These are phyloP conservation scores for Bombus soroeensis DNA, from an alignment of 1,140 invertebrate species.

Conservation along the genomic window DNA sequence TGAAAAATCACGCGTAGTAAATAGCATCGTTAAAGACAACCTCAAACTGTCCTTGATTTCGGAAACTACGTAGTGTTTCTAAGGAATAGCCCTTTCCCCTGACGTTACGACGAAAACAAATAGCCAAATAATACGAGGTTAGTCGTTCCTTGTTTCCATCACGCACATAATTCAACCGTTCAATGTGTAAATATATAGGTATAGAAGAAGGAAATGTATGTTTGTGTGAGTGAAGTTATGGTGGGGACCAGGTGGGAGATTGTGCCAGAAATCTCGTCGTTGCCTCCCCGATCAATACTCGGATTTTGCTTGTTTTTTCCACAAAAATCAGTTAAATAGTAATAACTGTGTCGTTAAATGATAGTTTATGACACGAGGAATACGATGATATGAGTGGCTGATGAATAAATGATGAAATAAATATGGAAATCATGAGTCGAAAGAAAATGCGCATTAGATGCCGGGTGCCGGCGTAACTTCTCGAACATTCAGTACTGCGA, in stretches of 20 bases:
- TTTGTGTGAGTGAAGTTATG: conserved; percentile 51
- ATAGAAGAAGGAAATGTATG: background rate
- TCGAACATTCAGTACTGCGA: conserved; percentile 75
- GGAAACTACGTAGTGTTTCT: background rate
- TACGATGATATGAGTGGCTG: background rate
- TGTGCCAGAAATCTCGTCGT: conserved; percentile 78
- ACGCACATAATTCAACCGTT: background rate
- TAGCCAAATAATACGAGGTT: background rate
- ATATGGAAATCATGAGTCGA: background rate
- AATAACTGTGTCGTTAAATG: fast-evolving
- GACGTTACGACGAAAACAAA: conserved; percentile 36
- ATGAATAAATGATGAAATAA: fast-evolving
- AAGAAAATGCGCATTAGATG: conserved; percentile 36
- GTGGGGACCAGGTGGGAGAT: conserved; percentile 74
- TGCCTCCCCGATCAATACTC: conserved; percentile 75
- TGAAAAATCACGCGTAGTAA: background rate
- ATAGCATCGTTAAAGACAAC: background rate
- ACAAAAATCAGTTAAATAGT: background rate
- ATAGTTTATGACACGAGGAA: background rate
- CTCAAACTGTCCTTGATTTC: background rate
- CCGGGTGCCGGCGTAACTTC: conserved; percentile 54
- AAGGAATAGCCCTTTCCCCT: background rate
- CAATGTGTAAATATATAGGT: no score
- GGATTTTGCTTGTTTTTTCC: conserved; percentile 39
- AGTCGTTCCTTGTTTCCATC: conserved; percentile 14